phyloP scores from a whole-genome alignment of 2,113 vertebrate species.

The Polyodon spathula region DNA sequence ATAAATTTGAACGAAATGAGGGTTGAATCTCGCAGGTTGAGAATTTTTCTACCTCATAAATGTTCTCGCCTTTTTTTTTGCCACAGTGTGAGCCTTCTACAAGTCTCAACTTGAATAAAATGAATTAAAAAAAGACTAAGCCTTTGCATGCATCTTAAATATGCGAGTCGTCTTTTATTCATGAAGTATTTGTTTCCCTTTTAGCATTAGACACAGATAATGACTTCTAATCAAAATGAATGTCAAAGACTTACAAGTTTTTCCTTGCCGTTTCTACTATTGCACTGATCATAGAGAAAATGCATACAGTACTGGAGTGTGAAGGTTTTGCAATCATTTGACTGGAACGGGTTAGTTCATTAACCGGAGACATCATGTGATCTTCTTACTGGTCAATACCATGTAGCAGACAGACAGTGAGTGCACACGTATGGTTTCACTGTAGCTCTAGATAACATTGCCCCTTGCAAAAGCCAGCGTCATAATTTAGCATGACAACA shows the following conservation, averaged over 20 bases:
- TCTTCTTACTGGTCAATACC: neutral
- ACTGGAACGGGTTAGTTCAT: too few species aligned
- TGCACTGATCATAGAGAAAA: too few species aligned
- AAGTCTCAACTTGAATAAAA: constrained; percentile 55
- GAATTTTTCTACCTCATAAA: constrained; percentile 52
- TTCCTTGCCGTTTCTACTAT: too few species aligned
- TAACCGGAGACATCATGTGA: too few species aligned
- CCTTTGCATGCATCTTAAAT: constrained; percentile 38
- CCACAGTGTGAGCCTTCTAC: constrained; percentile 45
- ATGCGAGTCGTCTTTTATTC: constrained; percentile 17
- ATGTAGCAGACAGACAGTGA: neutral
- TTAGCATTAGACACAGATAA: too few species aligned
- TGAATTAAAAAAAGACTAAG: constrained; percentile 45
- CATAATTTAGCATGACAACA: constrained; percentile 3
- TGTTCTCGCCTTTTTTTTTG: constrained; percentile 59
- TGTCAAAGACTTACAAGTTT: too few species aligned
- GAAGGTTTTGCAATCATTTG: too few species aligned
- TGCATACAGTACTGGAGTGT: too few species aligned
- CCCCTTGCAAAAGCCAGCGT: neutral
- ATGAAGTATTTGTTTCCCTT: neutral
- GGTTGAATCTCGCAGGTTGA: constrained; percentile 71
- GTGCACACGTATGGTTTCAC: constrained; percentile 12
- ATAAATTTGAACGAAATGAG: constrained; percentile 38
- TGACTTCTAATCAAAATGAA: too few species aligned
- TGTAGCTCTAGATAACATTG: constrained; percentile 13